These are phyloP conservation scores for Anthonomus grandis DNA, from an alignment of 1,140 invertebrate species.

Conservation along the genomic window DNA sequence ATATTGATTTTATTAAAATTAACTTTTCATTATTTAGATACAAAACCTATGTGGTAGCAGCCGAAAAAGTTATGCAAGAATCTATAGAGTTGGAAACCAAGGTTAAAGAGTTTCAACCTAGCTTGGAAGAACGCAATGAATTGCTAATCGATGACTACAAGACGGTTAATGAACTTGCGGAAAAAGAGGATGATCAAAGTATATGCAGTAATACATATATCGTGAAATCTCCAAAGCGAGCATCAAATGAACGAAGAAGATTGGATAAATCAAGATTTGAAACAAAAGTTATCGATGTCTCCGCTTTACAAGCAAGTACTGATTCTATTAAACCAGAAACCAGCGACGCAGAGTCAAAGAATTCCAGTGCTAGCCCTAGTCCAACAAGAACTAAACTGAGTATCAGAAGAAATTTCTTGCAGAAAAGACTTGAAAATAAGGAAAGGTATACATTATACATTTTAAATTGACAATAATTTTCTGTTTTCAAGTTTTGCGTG, in stretches of 20 bases:
- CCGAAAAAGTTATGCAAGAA: constrained; percentile 51
- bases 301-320: constrained; percentile 22
- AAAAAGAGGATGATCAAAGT: constrained; percentile 1
- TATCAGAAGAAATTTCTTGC: constrained; percentile 52
- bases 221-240: constrained; percentile 47
- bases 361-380: constrained; percentile 22
- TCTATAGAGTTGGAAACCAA: constrained; percentile 33
- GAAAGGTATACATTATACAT: constrained; percentile 54
- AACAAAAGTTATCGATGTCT: constrained; percentile 58
- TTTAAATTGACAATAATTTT: no score
- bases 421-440: constrained; percentile 57
- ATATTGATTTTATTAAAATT: no score
- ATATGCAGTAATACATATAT: constrained; percentile 21
- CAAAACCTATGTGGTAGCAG: constrained; percentile 73
- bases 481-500: no score
- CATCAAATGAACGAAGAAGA: constrained; percentile 65
- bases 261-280: constrained; percentile 66
- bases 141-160: constrained; percentile 40
- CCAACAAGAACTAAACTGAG: constrained; percentile 35
- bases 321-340: no score
- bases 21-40: constrained; percentile 50
- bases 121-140: constrained; percentile 6
- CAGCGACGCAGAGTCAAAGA: constrained; percentile 7
- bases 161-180: constrained; percentile 32
- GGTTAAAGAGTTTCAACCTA: constrained; percentile 1